Conservation (phyloP, 1,140 invertebrate genomes). For the Drosophila mojavensis region DNA sequence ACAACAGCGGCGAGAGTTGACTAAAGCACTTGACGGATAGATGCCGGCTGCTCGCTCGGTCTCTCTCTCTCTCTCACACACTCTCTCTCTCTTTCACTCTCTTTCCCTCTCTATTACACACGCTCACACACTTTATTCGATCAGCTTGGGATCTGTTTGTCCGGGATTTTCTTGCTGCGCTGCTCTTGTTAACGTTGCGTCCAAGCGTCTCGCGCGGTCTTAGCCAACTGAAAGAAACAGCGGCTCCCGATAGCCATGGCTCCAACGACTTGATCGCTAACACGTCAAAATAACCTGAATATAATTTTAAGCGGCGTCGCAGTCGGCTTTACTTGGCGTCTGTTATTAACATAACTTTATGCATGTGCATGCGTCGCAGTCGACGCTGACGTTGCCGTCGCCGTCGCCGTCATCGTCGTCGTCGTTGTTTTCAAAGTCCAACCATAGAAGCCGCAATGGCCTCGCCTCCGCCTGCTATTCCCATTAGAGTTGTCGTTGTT, state of each 20-base stretch:
- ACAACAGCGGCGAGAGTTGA: constrained; percentile 13
- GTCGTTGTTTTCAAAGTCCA: background rate
- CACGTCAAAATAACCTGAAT: constrained; percentile 76
- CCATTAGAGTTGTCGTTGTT: constrained; percentile 37
- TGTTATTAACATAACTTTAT: constrained; percentile 57
- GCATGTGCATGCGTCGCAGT: constrained; percentile 42
- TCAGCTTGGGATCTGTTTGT: background rate
- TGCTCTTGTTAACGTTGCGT: constrained; percentile 47
- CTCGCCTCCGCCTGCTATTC: constrained; percentile 22
- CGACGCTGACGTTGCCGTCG: constrained; percentile 1
- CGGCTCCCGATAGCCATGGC: constrained; percentile 41
- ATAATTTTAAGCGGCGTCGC: constrained; percentile 34
- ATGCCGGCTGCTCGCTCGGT: constrained; percentile 11
- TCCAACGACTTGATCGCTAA: constrained; percentile 54
- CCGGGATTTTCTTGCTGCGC: constrained; percentile 1
- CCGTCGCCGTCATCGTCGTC: constrained; percentile 7
- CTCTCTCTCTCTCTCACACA: too few relatives aligned
- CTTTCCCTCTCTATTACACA: background rate
- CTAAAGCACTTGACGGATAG: constrained; percentile 26
- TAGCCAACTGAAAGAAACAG: constrained; percentile 61
- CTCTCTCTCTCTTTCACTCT: too few relatives aligned
- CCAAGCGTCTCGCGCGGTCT: constrained; percentile 70
- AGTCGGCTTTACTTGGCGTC: constrained; percentile 9
- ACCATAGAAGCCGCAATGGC: constrained; percentile 25
- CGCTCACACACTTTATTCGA: background rate